These are phyloP conservation scores for Erpornis zantholeuca DNA, from an alignment of 2,113 vertebrate genomes.

Conservation along the genomic window DNA sequence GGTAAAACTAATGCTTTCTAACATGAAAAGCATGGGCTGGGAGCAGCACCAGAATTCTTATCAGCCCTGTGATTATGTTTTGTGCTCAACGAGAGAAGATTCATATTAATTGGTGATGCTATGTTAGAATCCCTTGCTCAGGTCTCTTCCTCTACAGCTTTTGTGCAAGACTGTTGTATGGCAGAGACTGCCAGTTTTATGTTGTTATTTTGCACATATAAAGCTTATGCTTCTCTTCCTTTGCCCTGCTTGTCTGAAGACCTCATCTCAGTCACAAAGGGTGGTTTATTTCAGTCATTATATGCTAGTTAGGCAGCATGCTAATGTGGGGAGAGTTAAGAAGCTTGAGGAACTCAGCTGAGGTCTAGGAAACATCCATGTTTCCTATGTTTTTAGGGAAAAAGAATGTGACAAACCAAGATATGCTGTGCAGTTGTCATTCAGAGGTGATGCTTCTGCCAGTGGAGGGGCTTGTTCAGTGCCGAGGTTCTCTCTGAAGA, in stretches of 20 bases:
- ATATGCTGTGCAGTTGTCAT: accelerated
- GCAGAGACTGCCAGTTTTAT: background rate
- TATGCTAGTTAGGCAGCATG: background rate
- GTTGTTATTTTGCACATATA: background rate
- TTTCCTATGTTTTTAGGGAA: background rate
- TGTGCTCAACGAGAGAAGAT: background rate
- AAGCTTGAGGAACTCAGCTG: background rate
- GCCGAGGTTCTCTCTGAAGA: background rate
- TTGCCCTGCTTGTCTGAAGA: background rate
- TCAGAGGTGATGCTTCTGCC: background rate
- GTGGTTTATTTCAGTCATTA: background rate
- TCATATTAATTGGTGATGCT: background rate
- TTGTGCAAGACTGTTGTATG: background rate
- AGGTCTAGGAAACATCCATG: background rate
- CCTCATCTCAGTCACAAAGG: background rate
- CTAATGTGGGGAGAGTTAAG: background rate
- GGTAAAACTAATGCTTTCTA: background rate
- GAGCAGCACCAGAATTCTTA: background rate
- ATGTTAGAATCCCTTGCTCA: background rate
- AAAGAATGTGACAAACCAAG: background rate
- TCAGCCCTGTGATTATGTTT: background rate
- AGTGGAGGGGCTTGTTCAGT: background rate
- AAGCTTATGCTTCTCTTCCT: background rate
- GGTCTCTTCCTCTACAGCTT: background rate
- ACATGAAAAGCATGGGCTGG: background rate